A percentile compares a stretch with the other conserved stretches of the same genome.
phyloP scores from a whole-genome alignment of 2,888 invertebrate species.

The Ectobius pallidus region DNA sequence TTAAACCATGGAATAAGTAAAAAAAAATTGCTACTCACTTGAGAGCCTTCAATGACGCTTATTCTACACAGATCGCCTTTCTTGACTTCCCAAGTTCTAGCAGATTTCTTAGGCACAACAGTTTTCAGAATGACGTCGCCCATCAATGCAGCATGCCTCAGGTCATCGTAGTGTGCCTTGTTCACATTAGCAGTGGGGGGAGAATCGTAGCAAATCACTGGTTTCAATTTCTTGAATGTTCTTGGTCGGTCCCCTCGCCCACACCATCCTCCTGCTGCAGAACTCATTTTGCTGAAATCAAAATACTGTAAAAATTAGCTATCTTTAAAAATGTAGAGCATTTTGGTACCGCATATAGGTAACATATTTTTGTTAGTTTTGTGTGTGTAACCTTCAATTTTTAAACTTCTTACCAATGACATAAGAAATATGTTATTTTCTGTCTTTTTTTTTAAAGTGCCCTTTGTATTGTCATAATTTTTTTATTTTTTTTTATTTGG shows the following conservation, averaged over 20 bases:
- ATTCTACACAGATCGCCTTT: slow-evolving; percentile 56
- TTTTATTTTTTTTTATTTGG: too few relatives aligned
- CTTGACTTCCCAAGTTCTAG: slow-evolving; percentile 55
- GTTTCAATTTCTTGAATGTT: slow-evolving; percentile 42
- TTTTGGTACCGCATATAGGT: too few relatives aligned
- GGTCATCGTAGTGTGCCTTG: slow-evolving; percentile 51
- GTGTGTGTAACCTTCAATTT: too few relatives aligned
- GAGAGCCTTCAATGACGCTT: slow-evolving; percentile 55
- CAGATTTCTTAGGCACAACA: slow-evolving; percentile 54
- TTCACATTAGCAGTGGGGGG: slow-evolving; percentile 52
- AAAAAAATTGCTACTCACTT: too few relatives aligned
- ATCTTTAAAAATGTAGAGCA: too few relatives aligned
- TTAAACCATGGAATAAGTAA: too few relatives aligned
- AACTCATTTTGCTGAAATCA: slow-evolving; percentile 3
- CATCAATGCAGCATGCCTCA: slow-evolving; percentile 50
- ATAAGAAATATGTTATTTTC: too few relatives aligned
- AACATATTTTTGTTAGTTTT: too few relatives aligned
- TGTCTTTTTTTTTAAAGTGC: too few relatives aligned
- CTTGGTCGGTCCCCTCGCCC: slow-evolving; percentile 42
- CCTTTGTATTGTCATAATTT: too few relatives aligned
- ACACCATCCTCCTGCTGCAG: slow-evolving; percentile 43
- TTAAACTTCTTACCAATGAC: too few relatives aligned
- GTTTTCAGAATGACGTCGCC: slow-evolving; percentile 47
- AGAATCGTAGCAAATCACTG: slow-evolving; percentile 54
- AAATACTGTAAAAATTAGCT: too few relatives aligned